phyloP scores from a whole-genome alignment of 2,113 vertebrate genomes.

The Clupea harengus region DNA sequence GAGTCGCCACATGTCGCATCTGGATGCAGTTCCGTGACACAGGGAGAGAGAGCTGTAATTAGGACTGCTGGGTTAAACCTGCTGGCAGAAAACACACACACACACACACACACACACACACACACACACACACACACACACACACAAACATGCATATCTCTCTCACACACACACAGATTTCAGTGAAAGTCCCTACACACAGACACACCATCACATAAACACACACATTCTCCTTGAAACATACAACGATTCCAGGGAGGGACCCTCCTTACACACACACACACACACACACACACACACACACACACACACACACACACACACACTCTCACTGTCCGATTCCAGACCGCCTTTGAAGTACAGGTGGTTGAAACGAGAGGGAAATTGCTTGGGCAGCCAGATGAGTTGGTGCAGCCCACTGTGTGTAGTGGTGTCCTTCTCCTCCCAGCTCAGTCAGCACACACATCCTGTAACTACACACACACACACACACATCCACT shows the following conservation, averaged over 20 bases:
- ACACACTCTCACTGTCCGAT: background rate
- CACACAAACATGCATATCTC: background rate
- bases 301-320: conserved; percentile 4
- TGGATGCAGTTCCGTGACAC: conserved; percentile 36
- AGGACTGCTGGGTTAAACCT: conserved; percentile 27
- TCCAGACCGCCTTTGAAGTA: background rate
- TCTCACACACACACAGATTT: background rate
- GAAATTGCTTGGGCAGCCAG: background rate
- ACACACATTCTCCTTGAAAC: background rate
- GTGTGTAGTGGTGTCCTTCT: background rate
- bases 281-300: background rate
- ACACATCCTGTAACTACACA: background rate
- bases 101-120: background rate
- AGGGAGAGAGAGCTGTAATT: conserved; percentile 34
- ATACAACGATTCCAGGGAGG: background rate
- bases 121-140: background rate
- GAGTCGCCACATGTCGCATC: conserved; percentile 29
- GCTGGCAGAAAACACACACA: background rate
- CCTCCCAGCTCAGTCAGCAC: too few relatives aligned
- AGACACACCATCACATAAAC: background rate
- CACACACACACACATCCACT: background rate
- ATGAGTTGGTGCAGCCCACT: background rate
- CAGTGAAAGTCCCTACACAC: background rate
- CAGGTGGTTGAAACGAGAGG: background rate
- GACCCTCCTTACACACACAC: background rate